A percentile compares a stretch with the other conserved stretches of the same genome.
Conservation (phyloP, 2,888 invertebrate species). For the Lucinisca nassula region DNA sequence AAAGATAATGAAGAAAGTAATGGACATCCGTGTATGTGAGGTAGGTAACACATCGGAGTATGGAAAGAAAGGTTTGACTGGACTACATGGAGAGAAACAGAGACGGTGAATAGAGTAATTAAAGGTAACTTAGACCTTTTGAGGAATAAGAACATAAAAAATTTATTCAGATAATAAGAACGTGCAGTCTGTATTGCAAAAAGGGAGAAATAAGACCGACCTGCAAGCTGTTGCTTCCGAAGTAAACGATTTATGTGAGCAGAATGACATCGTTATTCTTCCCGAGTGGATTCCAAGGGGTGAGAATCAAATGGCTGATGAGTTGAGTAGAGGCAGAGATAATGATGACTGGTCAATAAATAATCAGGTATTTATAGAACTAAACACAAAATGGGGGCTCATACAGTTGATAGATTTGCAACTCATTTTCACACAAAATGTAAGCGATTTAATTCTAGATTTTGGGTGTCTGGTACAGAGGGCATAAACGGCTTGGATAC, state of each 20-base stretch:
- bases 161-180: background rate
- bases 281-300: background rate
- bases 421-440: constrained; percentile 58
- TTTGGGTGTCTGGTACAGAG: constrained; percentile 38
- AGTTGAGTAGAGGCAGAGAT: background rate
- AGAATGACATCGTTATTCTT: background rate
- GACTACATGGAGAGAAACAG: background rate
- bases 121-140: background rate
- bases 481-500: constrained; percentile 57
- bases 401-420: constrained; percentile 50
- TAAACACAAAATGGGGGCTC: constrained; percentile 50
- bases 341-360: background rate
- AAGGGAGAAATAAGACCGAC: background rate
- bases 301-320: background rate
- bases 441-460: constrained; percentile 60
- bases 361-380: background rate
- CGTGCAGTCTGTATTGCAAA: background rate
- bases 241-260: background rate
- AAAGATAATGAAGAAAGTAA: too few species aligned
- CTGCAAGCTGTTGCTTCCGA: background rate
- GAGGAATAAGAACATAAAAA: background rate
- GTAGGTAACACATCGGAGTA: too few species aligned
- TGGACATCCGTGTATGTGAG: too few species aligned
- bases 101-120: background rate
- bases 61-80: too few species aligned